Conservation (phyloP, 1,140 invertebrate genomes). For the Whitmania pigra region DNA sequence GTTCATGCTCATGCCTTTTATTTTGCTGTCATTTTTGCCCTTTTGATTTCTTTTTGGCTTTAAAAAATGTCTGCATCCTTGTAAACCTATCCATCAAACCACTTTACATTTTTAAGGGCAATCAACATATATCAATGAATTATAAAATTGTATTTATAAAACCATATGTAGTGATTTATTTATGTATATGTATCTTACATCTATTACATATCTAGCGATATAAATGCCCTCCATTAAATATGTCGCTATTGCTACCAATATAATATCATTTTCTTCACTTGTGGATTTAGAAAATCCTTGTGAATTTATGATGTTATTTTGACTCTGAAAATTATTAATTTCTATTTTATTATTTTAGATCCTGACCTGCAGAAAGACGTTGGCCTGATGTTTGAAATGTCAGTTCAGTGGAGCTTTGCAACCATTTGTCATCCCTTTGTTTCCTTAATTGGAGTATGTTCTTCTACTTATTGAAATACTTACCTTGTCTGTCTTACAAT, state of each 20-base stretch:
- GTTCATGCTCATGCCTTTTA: not conserved
- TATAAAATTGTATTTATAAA: no score
- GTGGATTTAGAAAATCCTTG: no score
- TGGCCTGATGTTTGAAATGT: not conserved
- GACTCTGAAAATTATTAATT: no score
- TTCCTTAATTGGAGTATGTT: slow-evolving; percentile 11
- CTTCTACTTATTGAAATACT: not conserved
- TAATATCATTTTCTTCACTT: no score
- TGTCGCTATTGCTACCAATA: no score
- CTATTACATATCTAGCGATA: no score
- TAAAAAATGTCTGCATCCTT: not conserved
- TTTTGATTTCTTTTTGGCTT: not conserved
- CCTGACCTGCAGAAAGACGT: not conserved
- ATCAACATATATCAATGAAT: not conserved
- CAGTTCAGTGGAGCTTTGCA: not conserved
- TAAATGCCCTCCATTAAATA: no score
- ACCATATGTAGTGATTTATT: no score
- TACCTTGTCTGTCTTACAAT: no score
- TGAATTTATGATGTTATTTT: no score
- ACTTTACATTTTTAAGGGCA: not conserved
- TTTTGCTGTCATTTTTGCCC: not conserved
- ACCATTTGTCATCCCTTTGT: not conserved
- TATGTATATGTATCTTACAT: no score
- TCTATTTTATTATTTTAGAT: not conserved
- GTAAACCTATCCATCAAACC: not conserved